Evolutionary conservation across 2,888 invertebrate genomes (phyloP), one percentile per base, ranked within the genome.

Genomic region (Andrena chrysosceles): DNA sequence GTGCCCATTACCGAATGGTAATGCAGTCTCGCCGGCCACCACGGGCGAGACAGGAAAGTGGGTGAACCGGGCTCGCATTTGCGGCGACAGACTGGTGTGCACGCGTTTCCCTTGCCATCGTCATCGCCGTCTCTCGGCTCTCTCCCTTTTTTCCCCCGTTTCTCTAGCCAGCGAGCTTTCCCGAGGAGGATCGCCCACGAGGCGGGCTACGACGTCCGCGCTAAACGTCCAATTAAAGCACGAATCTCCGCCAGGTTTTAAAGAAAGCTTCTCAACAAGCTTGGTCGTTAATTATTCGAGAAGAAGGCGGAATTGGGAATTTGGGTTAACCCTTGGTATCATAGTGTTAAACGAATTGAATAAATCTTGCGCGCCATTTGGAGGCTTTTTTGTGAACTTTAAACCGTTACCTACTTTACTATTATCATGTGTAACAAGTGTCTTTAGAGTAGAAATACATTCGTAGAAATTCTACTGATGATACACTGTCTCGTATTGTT

Each of bases 31-130:
- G 76, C 56, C 81, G 76, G 67, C 83, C 85, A 85, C 85, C 79
- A 81, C 42, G 42, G 81, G 79, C 70, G 73, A 68, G 77, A 66
- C 64, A 79, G 75, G 85, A 90, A 90, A 90, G 85, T 89, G 87
- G 85, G 85, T 85, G 84, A 89, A 83, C 84, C 78, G 73, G 72
- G 68, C 73, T 89, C 70, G 83, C 78, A 62, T 86, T 85, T 89
- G 75, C 70, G 79, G 76, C 85, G 20, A 78, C 67, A 80, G 70
- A 77, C 76, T 72, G 35, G 35, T 64, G 63, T 67, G 29, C 48
- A 67, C 75, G 54, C 59, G 62, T 69, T 70, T 72, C 77, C 82
- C 56, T 69, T 69, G 48, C 71, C 59, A 42, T 63, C 60, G 52
- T 52, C 67, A 29, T 33, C 56, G 74, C 16, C 42, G 16, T 70